These are phyloP conservation scores for Choristoneura rosaceana DNA, from an alignment of 2,888 invertebrate genomes.

Conservation along the genomic window DNA sequence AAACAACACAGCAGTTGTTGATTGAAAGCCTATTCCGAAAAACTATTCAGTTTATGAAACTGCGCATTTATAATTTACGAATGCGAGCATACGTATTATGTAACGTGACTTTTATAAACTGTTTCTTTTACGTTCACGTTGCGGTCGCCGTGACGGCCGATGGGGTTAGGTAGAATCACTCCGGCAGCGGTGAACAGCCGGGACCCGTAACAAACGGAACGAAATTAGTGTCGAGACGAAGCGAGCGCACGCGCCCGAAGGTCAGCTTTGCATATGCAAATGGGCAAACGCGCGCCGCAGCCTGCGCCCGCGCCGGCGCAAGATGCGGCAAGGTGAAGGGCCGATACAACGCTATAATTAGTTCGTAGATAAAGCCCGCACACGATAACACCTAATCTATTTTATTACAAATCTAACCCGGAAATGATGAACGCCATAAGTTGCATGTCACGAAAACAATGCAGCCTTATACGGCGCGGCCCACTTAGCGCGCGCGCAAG, in stretches of 20 bases:
- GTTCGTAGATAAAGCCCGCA: background rate
- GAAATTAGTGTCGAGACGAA: slow-evolving; percentile 1
- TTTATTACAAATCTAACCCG: background rate
- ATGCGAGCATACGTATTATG: background rate
- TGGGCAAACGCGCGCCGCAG: background rate
- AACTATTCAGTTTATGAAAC: background rate
- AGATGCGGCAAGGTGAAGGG: background rate
- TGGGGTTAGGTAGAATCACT: background rate
- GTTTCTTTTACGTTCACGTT: background rate
- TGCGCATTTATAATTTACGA: background rate
- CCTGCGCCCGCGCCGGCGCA: background rate
- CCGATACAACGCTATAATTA: background rate
- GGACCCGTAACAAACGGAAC: background rate
- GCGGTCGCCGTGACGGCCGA: background rate
- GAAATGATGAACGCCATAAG: background rate
- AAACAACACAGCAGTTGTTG: slow-evolving; percentile 12
- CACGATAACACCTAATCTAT: background rate
- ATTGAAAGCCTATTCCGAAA: slow-evolving; percentile 30
- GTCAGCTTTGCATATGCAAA: slow-evolving; percentile 23
- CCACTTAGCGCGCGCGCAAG: slow-evolving; percentile 3
- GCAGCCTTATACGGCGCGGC: slow-evolving; percentile 9
- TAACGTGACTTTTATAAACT: background rate
- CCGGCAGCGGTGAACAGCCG: background rate
- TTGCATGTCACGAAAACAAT: slow-evolving; percentile 3
- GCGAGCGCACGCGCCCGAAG: slow-evolving; percentile 16